Evolutionary conservation across 2,888 invertebrate species (phyloP).

Genomic region (Chrysotoxum bicinctum): DNA sequence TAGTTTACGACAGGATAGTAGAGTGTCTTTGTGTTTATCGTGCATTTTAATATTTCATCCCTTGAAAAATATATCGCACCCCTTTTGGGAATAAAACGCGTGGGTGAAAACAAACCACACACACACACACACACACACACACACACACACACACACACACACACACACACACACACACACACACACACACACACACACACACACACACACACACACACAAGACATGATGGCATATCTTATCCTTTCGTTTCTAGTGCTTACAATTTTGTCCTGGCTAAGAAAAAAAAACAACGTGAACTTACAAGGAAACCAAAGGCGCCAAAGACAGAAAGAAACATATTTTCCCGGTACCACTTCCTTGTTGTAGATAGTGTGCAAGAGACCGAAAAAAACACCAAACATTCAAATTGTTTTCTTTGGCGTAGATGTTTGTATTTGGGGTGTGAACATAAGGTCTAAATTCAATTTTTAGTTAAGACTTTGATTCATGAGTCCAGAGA

Average conservation of each 20-base stretch:
- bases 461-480: background rate
- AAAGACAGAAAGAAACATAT: background rate
- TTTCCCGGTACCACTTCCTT: background rate
- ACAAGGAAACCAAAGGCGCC: background rate
- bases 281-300: background rate
- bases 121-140: background rate
- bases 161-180: background rate
- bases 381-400: background rate
- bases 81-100: conserved; percentile 50
- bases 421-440: background rate
- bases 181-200: background rate
- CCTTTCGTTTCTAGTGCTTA: conserved; percentile 22
- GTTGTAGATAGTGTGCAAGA: background rate
- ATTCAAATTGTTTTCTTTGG: background rate
- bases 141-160: background rate
- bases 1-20: conserved; percentile 52
- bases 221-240: conserved; percentile 58
- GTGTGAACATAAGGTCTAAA: background rate
- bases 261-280: background rate
- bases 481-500: background rate
- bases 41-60: conserved; percentile 57
- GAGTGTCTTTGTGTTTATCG: conserved; percentile 45
- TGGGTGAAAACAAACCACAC: conserved; percentile 13
- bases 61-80: conserved; percentile 16
- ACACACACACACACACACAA: background rate